These are phyloP conservation scores for Drosophila seclusa DNA, from an alignment of 2,888 invertebrate genomes.

Conservation along the genomic window DNA sequence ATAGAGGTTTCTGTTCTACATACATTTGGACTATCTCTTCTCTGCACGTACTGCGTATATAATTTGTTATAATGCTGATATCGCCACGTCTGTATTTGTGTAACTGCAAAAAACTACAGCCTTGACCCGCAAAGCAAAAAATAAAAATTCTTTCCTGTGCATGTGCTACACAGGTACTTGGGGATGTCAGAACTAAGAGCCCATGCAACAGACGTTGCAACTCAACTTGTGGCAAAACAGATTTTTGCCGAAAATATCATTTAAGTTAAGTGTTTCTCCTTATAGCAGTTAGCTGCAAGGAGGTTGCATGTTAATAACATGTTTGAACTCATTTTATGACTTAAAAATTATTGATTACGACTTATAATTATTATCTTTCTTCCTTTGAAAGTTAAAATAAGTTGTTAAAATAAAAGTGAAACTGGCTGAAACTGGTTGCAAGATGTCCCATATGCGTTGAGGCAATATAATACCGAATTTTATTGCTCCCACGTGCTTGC, in stretches of 20 bases:
- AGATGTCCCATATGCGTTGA: background rate
- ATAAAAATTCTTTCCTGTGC: background rate
- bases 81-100: slow-evolving; percentile 14
- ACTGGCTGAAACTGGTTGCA: background rate
- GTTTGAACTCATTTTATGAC: background rate
- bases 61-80: slow-evolving; percentile 36
- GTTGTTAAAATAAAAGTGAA: background rate
- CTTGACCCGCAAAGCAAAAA: slow-evolving; percentile 57
- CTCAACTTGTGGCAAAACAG: slow-evolving; percentile 7
- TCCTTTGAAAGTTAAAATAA: background rate
- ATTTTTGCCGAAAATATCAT: slow-evolving; percentile 49
- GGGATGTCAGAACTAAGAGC: slow-evolving; percentile 26
- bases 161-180: slow-evolving; percentile 40
- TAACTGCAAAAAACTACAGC: slow-evolving; percentile 43
- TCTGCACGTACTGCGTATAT: slow-evolving; percentile 18
- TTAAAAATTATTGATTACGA: no score
- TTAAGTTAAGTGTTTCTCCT: slow-evolving; percentile 51
- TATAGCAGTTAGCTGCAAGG: slow-evolving; percentile 12
- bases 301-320: background rate
- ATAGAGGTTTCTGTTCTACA: background rate
- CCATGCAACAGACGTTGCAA: slow-evolving; percentile 31
- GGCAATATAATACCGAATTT: background rate
- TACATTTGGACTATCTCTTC: slow-evolving; percentile 7
- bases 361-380: background rate
- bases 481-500: background rate